A percentile compares a stretch with the other conserved stretches of the same genome.
Conservation (phyloP, 1,140 invertebrate species). For the Drosophila nikananu region DNA sequence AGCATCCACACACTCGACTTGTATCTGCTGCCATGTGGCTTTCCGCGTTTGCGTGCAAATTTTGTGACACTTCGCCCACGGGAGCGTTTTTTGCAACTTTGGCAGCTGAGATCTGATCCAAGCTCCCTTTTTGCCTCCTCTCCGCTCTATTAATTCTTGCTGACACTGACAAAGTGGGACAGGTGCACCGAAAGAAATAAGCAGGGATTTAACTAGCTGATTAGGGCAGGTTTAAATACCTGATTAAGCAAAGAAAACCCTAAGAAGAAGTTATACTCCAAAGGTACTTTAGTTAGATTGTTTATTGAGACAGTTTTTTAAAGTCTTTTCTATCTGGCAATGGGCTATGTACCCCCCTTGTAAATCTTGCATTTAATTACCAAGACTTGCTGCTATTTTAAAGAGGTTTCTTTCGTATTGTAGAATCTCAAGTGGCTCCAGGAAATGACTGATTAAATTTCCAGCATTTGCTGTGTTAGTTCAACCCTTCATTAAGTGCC, state of each 20-base stretch:
- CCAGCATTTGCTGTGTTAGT: conserved; percentile 41
- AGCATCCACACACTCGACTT: conserved; percentile 19
- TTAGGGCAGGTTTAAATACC: neutral
- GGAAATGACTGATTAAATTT: conserved; percentile 76
- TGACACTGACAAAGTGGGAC: conserved; percentile 68
- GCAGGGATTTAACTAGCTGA: neutral
- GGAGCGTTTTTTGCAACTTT: conserved; percentile 60
- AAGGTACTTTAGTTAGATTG: too few relatives aligned
- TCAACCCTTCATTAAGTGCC: conserved; percentile 69
- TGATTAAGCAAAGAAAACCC: neutral
- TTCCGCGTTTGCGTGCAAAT: conserved; percentile 71
- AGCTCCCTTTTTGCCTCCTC: conserved; percentile 23
- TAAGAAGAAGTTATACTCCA: neutral
- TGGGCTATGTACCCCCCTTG: neutral
- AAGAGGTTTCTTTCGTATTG: conserved; percentile 10
- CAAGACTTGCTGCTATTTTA: neutral
- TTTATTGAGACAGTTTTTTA: too few relatives aligned
- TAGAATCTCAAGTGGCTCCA: conserved; percentile 42
- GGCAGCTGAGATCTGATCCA: conserved; percentile 33
- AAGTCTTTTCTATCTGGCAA: neutral
- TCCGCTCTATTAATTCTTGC: conserved; percentile 68
- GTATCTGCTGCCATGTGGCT: conserved; percentile 61
- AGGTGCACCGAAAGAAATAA: conserved; percentile 33
- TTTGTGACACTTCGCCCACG: conserved; percentile 81
- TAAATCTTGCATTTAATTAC: neutral